phyloP scores from a whole-genome alignment of 2,797 vertebrate species.

The Melanotaenia maccullochi region DNA sequence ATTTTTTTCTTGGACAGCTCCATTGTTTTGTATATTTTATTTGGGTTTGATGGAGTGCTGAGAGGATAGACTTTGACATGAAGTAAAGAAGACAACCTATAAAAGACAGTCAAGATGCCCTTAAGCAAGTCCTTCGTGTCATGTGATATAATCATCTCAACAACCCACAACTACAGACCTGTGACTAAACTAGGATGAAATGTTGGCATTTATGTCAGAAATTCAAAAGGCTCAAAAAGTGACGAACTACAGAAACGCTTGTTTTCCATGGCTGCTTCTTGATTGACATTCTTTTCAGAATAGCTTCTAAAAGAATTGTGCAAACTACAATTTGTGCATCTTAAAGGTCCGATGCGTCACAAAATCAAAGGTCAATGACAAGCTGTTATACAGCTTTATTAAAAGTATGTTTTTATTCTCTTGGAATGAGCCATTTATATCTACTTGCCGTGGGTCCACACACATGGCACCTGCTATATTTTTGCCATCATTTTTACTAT shows the following conservation, averaged over 20 bases:
- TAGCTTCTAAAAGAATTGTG: too few relatives aligned
- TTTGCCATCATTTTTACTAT: too few relatives aligned
- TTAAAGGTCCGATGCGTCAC: too few relatives aligned
- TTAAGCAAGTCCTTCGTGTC: background rate
- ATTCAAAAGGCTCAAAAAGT: background rate
- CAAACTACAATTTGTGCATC: too few relatives aligned
- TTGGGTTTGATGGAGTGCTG: background rate
- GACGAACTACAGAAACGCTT: background rate
- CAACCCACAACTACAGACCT: background rate
- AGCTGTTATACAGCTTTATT: too few relatives aligned
- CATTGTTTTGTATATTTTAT: background rate
- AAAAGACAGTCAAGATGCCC: background rate
- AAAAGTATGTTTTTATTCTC: too few relatives aligned
- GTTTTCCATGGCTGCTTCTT: background rate
- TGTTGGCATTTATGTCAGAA: background rate
- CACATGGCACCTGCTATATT: too few relatives aligned
- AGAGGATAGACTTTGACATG: background rate
- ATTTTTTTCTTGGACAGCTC: background rate
- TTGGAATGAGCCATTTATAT: too few relatives aligned
- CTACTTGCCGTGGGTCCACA: too few relatives aligned
- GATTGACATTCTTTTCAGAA: background rate
- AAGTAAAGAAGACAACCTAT: background rate
- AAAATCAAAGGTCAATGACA: too few relatives aligned
- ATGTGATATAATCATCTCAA: background rate
- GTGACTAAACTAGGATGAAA: background rate